phyloP scores from a whole-genome alignment of 2,113 vertebrate genomes.

The Misgurnus mizolepis region DNA sequence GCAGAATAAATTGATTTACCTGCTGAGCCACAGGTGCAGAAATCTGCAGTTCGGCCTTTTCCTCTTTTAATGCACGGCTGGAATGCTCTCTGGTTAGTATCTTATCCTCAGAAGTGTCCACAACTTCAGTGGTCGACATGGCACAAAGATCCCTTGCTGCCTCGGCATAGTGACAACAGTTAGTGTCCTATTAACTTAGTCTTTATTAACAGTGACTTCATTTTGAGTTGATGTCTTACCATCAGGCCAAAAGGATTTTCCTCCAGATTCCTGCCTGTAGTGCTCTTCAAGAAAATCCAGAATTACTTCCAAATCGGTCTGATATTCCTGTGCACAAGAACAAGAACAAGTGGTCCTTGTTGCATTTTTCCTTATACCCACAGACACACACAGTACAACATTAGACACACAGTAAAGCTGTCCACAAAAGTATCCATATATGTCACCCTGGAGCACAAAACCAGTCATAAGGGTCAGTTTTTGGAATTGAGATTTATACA shows the following conservation, averaged over 20 bases:
- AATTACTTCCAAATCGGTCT: conserved; percentile 77
- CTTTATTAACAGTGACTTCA: not conserved
- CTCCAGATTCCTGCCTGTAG: conserved; percentile 64
- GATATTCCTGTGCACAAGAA: conserved; percentile 58
- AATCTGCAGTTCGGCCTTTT: conserved; percentile 29
- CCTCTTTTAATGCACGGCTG: not conserved
- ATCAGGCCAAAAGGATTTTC: conserved; percentile 43
- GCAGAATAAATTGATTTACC: not conserved
- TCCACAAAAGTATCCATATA: too few species aligned
- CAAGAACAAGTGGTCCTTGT: conserved; percentile 21
- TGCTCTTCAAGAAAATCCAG: conserved; percentile 78
- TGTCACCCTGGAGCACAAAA: too few species aligned
- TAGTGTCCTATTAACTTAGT: not conserved
- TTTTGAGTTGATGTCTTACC: conserved; percentile 8
- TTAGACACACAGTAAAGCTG: not conserved
- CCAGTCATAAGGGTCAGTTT: too few species aligned
- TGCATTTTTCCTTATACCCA: not conserved
- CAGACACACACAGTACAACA: too few species aligned
- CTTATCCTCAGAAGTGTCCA: not conserved
- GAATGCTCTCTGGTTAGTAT: not conserved
- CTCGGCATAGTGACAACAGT: not conserved
- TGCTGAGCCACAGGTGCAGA: conserved; percentile 23
- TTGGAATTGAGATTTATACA: too few species aligned
- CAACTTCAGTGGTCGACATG: not conserved
- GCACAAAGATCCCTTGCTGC: not conserved